Conservation (phyloP, 2,888 invertebrate genomes). For the Tachina fera region DNA sequence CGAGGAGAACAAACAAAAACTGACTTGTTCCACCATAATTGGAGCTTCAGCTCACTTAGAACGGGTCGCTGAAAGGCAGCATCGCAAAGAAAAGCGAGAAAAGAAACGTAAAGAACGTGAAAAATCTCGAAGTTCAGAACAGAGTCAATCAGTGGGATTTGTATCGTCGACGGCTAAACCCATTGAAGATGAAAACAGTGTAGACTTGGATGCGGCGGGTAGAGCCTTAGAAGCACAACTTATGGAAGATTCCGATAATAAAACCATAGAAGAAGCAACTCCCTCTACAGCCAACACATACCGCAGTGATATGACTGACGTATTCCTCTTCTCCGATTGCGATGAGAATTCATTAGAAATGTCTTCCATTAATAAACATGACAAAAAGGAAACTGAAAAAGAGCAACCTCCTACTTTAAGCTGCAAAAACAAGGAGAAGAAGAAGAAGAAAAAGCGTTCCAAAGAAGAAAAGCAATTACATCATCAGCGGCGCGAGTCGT, state of each 20-base stretch:
- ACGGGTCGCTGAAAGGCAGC: conserved; percentile 77
- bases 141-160: conserved; percentile 69
- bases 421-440: conserved; percentile 88
- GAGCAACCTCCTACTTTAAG: conserved; percentile 50
- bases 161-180: conserved; percentile 71
- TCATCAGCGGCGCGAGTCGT: conserved; percentile 82
- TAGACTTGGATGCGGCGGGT: conserved; percentile 91
- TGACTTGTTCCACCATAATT: conserved; percentile 51
- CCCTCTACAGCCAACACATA: conserved; percentile 81
- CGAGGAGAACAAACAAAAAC: conserved; percentile 78
- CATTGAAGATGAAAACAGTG: conserved; percentile 88
- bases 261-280: conserved; percentile 82
- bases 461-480: conserved; percentile 90
- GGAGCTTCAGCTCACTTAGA: conserved; percentile 75
- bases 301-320: conserved; percentile 84
- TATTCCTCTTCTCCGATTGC: conserved; percentile 86
- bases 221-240: conserved; percentile 92
- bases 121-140: conserved; percentile 82
- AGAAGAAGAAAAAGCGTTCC: conserved; percentile 92
- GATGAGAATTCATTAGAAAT: conserved; percentile 84
- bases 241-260: conserved; percentile 86
- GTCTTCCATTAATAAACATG: conserved; percentile 73
- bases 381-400: conserved; percentile 71
- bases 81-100: conserved; percentile 85
- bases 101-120: conserved; percentile 87